Base-by-base conservation (phyloP, 2,797 vertebrate genomes). In the Tachyglossus aculeatus region DNA sequence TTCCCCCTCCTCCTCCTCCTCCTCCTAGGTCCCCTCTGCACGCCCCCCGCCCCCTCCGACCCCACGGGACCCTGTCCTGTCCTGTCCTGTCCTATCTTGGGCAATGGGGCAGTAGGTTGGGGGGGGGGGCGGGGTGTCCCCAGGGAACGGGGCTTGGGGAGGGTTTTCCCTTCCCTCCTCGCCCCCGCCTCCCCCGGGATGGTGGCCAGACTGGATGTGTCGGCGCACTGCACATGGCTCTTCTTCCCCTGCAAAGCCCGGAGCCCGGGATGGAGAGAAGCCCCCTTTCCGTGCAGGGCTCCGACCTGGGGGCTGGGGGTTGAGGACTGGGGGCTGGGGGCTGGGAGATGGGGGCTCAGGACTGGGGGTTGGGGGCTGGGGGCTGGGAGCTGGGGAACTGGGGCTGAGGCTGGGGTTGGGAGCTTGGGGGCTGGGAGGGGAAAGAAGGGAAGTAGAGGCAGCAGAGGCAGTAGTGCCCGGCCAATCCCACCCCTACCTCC, bases 31-130 rank as follows among this genome's bases (percentile, higher is more conserved):
- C 45, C 58, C 15, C 60, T 22, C 5, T 10, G 5, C 4, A 6
- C 3, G 4, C n/a, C 5, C 40, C 3, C 45, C 37, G 0, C 39
- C 24, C 22, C 47, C 10, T 6, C 2, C 8, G 5, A 0, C 4
- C 12, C 4, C 19, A 0, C 16, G 19, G 7, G n/a, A n/a, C 39
- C 37, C 0, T 32, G 33, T 21, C 15, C 44, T 38, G 18, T 2
- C 4, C 61, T 3, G 10, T 15, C n/a, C 48, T 39, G 67, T 65
- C n/a, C n/a, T n/a, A n/a, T n/a, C n/a, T n/a, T n/a, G n/a, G n/a
- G n/a, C n/a, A n/a, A n/a, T n/a, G 56, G 27, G 14, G 21, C 18
- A 4, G 6, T 9, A 13, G 16, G 39, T 9, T 2, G 1, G 25
- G 9, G 29, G 12, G 32, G 18, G 39, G 50, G 61, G 2, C 32